Conservation (phyloP, 35 echinoderm and acorn worm genomes). For the Apostichopus japonicus region DNA sequence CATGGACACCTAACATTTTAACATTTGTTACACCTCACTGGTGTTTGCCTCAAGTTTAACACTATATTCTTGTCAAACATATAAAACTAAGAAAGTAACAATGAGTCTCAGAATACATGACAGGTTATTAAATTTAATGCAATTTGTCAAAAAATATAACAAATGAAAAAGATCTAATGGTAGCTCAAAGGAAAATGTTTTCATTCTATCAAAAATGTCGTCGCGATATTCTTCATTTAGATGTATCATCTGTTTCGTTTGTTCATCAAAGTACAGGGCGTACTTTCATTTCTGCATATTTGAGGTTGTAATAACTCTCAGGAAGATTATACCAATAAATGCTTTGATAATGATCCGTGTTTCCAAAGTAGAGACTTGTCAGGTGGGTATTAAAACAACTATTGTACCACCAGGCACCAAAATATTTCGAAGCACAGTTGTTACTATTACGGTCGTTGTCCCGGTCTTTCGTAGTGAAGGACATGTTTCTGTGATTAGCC, state of each 20-base stretch:
- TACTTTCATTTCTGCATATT: background rate
- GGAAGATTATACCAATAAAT: background rate
- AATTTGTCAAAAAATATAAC: too few species aligned
- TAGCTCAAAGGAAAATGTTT: too few species aligned
- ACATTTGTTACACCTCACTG: background rate
- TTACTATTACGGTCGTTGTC: background rate
- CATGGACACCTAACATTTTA: too few species aligned
- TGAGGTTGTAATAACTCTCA: background rate
- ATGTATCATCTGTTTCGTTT: background rate
- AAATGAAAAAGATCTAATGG: too few species aligned
- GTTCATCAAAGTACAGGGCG: background rate
- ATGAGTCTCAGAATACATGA: too few species aligned
- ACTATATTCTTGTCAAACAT: too few species aligned
- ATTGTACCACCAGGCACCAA: background rate
- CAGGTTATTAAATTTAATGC: too few species aligned
- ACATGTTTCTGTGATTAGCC: constrained; percentile 18
- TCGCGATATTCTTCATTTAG: too few species aligned
- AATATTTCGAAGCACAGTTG: background rate
- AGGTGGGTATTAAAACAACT: background rate
- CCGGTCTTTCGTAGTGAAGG: constrained; percentile 13
- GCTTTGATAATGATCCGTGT: background rate
- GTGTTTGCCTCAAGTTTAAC: background rate
- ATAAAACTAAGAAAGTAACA: too few species aligned
- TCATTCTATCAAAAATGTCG: too few species aligned
- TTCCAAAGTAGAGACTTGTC: background rate